These are phyloP conservation scores for Zaprionus inermis DNA, from an alignment of 1,140 invertebrate genomes.

Conservation along the genomic window DNA sequence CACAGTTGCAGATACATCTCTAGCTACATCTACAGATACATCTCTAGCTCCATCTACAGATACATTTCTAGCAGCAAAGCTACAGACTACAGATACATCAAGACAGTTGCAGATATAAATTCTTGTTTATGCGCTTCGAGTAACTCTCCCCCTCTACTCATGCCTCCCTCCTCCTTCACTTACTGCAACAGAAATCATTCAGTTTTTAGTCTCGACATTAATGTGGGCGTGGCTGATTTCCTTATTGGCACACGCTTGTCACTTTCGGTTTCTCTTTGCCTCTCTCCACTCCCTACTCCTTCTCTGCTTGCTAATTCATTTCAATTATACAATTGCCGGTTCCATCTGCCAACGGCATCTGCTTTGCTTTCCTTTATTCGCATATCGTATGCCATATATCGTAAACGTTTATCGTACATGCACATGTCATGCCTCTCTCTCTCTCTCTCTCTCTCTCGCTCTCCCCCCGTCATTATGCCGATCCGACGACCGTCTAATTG, in stretches of 20 bases:
- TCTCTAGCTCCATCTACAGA: background rate
- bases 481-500: constrained; percentile 74
- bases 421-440: background rate
- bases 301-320: constrained; percentile 69
- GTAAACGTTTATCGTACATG: constrained; percentile 9
- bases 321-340: constrained; percentile 77
- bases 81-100: background rate
- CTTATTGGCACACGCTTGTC: constrained; percentile 58
- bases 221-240: constrained; percentile 26
- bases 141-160: background rate
- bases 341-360: constrained; percentile 46
- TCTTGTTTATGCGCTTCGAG: background rate
- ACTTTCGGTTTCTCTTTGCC: constrained; percentile 67
- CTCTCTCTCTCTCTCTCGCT: background rate
- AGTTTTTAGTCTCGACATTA: background rate
- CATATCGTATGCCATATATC: constrained; percentile 1
- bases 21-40: background rate
- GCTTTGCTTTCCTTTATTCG: constrained; percentile 23
- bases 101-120: background rate
- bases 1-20: constrained; percentile 3
- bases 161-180: background rate
- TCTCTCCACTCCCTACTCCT: constrained; percentile 10
- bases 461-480: constrained; percentile 17
- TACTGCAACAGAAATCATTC: background rate
- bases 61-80: background rate